phyloP scores from a whole-genome alignment of 1,140 invertebrate genomes.

The Phocides pigmalion region DNA sequence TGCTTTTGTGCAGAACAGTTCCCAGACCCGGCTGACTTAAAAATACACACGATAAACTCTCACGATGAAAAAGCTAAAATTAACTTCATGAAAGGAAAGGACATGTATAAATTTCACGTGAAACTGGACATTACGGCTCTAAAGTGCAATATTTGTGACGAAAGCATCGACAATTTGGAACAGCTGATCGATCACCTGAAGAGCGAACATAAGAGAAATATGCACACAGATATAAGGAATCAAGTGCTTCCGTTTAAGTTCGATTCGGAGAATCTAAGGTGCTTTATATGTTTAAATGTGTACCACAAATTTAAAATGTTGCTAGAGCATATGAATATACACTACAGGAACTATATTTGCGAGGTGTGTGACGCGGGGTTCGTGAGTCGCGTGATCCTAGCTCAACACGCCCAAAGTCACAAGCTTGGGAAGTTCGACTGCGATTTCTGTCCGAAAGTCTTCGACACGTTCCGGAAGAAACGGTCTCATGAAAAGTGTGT shows the following conservation, averaged over 20 bases:
- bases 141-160: slow-evolving; percentile 38
- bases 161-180: slow-evolving; percentile 29
- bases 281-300: slow-evolving; percentile 45
- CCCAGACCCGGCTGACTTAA: slow-evolving; percentile 41
- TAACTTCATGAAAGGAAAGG: slow-evolving; percentile 34
- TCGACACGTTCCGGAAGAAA: slow-evolving; percentile 53
- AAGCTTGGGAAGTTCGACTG: slow-evolving; percentile 54
- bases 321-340: slow-evolving; percentile 63
- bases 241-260: slow-evolving; percentile 54
- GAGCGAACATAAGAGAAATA: slow-evolving; percentile 35
- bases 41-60: slow-evolving; percentile 27
- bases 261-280: slow-evolving; percentile 40
- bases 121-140: slow-evolving; percentile 42
- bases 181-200: slow-evolving; percentile 43
- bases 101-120: slow-evolving; percentile 32
- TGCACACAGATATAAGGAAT: slow-evolving; percentile 47
- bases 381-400: slow-evolving; percentile 48
- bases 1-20: slow-evolving; percentile 39
- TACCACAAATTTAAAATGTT: slow-evolving; percentile 62
- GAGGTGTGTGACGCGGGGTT: slow-evolving; percentile 58
- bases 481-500: slow-evolving; percentile 56
- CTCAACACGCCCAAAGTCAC: slow-evolving; percentile 50
- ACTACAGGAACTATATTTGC: slow-evolving; percentile 63
- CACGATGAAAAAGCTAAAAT: slow-evolving; percentile 30
- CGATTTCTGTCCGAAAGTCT: slow-evolving; percentile 53